Conservation (phyloP, 2,113 vertebrate species). For the Syrmaticus mikado region DNA sequence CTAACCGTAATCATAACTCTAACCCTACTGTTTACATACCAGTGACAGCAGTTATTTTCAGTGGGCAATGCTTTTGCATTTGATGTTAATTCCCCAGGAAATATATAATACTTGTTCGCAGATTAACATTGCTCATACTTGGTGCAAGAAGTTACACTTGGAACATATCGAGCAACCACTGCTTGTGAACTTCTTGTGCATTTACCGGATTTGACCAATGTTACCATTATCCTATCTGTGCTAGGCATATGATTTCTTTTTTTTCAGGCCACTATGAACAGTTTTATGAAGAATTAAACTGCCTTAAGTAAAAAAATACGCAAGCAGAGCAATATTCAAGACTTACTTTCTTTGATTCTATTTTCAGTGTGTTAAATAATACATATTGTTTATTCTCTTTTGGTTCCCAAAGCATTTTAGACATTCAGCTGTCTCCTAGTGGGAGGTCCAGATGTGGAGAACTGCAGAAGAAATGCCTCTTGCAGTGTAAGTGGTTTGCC, state of each 20-base stretch:
- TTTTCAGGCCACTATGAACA: neutral
- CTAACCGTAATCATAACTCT: neutral
- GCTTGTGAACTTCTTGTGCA: neutral
- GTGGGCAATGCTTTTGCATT: neutral
- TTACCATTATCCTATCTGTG: neutral
- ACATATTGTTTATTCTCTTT: neutral
- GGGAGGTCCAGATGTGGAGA: neutral
- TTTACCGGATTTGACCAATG: neutral
- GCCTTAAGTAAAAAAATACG: neutral
- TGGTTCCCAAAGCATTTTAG: neutral
- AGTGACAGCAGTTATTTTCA: neutral
- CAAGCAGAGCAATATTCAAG: neutral
- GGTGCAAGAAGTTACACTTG: neutral
- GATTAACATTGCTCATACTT: neutral
- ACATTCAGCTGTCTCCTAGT: neutral
- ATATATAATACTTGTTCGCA: neutral
- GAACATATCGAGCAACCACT: neutral
- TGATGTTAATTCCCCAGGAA: neutral
- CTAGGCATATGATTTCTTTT: neutral
- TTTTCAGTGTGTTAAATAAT: neutral
- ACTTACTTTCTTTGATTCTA: neutral
- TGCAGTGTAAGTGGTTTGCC: neutral
- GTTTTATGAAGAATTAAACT: neutral
- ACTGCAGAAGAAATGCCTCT: neutral
- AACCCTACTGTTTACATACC: neutral